Conservation (phyloP, 1,140 invertebrate species). For the Aplysia californica region DNA sequence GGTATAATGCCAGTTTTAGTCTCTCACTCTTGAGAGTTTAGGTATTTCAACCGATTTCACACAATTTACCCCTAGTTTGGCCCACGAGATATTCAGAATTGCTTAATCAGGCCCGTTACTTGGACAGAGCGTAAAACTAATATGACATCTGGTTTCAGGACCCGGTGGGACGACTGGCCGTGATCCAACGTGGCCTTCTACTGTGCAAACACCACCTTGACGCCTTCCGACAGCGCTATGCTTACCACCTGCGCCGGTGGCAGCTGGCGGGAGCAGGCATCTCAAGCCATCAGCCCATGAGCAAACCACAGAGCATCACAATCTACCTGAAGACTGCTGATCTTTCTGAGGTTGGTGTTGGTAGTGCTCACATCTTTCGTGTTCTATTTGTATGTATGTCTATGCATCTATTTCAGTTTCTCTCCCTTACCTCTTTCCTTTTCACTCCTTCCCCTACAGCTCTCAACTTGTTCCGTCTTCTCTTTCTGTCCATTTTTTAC, state of each 20-base stretch:
- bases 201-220: constrained; percentile 92
- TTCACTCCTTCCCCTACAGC: not conserved
- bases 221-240: constrained; percentile 84
- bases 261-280: constrained; percentile 83
- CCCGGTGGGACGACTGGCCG: constrained; percentile 84
- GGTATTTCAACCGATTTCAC: no score
- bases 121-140: no score
- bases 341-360: constrained; percentile 72
- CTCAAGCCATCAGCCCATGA: constrained; percentile 77
- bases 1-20: no score
- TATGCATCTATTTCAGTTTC: not conserved
- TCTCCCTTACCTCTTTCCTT: no score
- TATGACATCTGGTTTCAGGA: constrained; percentile 52
- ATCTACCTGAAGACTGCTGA: constrained; percentile 88
- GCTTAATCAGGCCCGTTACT: no score
- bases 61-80: no score
- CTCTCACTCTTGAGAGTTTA: no score
- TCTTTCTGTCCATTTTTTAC: no score
- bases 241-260: constrained; percentile 68
- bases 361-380: not conserved
- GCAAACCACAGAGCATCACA: constrained; percentile 73
- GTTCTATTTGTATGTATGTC: not conserved
- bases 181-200: constrained; percentile 88
- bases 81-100: no score
- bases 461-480: no score